Base-by-base conservation (phyloP, 2,797 vertebrate species). In the Sebastes aleutianus region DNA sequence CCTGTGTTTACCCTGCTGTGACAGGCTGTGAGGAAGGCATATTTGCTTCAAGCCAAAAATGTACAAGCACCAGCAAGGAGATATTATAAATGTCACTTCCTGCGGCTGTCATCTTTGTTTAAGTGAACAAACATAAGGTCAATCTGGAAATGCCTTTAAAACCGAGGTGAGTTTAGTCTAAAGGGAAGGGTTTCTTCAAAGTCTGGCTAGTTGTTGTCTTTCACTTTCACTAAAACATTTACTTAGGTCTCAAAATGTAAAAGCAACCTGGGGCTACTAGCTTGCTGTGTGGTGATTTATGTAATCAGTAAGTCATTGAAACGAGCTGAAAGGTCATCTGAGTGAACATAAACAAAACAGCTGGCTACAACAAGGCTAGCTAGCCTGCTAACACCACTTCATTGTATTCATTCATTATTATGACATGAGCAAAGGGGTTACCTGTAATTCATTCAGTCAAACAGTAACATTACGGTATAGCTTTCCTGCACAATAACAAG, bases 321-420 rank as follows among this genome's bases (percentile, higher is more conserved):
- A 20, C 66, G 43, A 71, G 54, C 56, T 36, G n/a, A 18, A 65
- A 77, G 65, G 66, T 84, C 63, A 50, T 8, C 24, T 20, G 24
- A 56, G 32, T 66, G 4, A 53, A 43, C 20, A 10, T 9, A 34
- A 71, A 66, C 57, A 71, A 71, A 39, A 8, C 32, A 39, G 36
- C 36, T 39, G 36, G 5, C 36, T 39, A 0, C 0, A 39, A 57
- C 39, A 43, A 47, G 16, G 43, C 43, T 18, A 29, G 12, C 43
- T 57, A 22, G 20, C 62, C 3, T 54, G 43, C 12, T 66, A 47
- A 47, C 43, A 16, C 1, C 16, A 50, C 22, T 8, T 63, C 5
- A 20, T 0, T 31, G 5, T 20, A 43, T 8, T n/a, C 5, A 0
- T 1, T 4, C 6, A 22, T 16, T 53, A 22, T 16, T 53, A 53